Percentiles rank a stretch among this genome's conserved stretches.
Conservation (phyloP, 2,888 invertebrate species). For the Aphidius colemani region DNA sequence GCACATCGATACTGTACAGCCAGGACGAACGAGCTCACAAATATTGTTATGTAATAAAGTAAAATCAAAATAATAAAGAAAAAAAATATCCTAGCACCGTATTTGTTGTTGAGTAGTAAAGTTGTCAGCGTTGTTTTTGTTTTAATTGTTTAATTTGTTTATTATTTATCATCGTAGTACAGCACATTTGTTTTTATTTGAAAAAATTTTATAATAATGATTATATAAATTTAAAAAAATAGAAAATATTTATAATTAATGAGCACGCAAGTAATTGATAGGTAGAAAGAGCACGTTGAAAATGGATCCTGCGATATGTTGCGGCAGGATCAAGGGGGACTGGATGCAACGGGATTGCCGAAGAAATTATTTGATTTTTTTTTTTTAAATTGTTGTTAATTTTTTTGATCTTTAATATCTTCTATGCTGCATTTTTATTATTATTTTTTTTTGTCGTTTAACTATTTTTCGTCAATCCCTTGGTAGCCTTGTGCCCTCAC, state of each 20-base stretch:
- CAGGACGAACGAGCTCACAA: constrained; percentile 10
- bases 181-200: constrained; percentile 6
- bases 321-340: constrained; percentile 50
- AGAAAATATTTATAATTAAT: background rate
- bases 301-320: constrained; percentile 43
- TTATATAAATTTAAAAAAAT: background rate
- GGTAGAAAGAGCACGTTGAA: constrained; percentile 40
- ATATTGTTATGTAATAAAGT: background rate
- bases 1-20: background rate
- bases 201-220: background rate
- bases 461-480: constrained; percentile 19
- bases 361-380: constrained; percentile 24
- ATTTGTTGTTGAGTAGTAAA: constrained; percentile 2
- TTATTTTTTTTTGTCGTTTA: constrained; percentile 19
- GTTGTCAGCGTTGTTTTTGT: background rate
- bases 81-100: constrained; percentile 11
- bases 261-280: constrained; percentile 22
- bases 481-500: constrained; percentile 18
- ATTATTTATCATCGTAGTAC: constrained; percentile 11
- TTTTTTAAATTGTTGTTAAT: constrained; percentile 11
- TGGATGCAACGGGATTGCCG: constrained; percentile 37
- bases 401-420: constrained; percentile 24
- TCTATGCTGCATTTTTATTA: constrained; percentile 23
- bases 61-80: constrained; percentile 1
- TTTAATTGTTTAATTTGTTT: constrained; percentile 2